Evolutionary conservation across 2,797 vertebrate genomes (phyloP).

Genomic region (Mormyrus hasselquistii): DNA sequence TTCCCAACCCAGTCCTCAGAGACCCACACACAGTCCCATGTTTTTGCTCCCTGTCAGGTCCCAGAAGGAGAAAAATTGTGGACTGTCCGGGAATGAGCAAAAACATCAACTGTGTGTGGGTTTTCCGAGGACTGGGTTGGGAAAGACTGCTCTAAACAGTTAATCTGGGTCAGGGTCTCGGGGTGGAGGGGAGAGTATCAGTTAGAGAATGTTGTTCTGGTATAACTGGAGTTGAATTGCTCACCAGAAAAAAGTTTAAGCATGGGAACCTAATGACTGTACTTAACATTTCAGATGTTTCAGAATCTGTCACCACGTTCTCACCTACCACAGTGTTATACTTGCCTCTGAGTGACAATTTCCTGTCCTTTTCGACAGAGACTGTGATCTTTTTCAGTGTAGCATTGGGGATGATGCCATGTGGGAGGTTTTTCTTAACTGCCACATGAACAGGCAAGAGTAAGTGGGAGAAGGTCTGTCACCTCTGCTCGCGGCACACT

Average conservation of each 20-base stretch:
- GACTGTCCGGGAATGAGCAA: neutral
- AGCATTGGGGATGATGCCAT: neutral
- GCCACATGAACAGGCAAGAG: constrained; percentile 63
- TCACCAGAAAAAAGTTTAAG: neutral
- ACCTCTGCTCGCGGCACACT: constrained; percentile 53
- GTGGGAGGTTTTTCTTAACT: constrained; percentile 8
- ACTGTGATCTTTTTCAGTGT: neutral
- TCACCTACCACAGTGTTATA: neutral
- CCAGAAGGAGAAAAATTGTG: neutral
- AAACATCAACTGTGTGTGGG: neutral
- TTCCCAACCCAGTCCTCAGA: neutral
- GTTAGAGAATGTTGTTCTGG: neutral
- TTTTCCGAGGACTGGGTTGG: neutral
- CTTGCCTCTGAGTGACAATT: neutral
- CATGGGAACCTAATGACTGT: neutral
- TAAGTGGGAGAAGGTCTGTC: constrained; percentile 59
- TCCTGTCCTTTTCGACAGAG: neutral
- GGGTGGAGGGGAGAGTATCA: neutral
- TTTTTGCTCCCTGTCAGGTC: neutral
- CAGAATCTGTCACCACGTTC: neutral
- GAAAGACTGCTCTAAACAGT: neutral
- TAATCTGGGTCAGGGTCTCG: neutral
- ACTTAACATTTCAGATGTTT: neutral
- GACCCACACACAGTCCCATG: neutral
- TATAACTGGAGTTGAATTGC: neutral